These are phyloP conservation scores for Nannospalax galili DNA, from an alignment of 2,113 vertebrate genomes.

Conservation along the genomic window DNA sequence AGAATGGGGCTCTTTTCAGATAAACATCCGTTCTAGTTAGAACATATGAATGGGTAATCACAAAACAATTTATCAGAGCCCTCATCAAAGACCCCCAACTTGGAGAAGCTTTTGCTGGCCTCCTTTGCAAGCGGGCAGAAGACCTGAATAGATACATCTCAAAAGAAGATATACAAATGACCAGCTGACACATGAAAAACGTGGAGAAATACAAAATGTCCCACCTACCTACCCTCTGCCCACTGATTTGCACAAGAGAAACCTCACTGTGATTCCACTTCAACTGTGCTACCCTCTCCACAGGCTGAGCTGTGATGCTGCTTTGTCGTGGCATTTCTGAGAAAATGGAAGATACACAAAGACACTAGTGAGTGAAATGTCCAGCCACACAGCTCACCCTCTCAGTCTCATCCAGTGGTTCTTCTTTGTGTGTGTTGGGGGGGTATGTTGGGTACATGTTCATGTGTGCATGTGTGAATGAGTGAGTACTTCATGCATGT, in stretches of 20 bases:
- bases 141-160: too few relatives aligned
- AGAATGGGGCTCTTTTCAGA: background rate
- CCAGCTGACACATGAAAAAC: too few relatives aligned
- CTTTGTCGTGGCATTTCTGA: background rate
- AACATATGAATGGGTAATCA: background rate
- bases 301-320: background rate
- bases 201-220: too few relatives aligned
- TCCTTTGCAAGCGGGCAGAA: too few relatives aligned
- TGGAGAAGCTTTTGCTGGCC: background rate
- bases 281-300: background rate
- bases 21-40: background rate
- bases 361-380: background rate
- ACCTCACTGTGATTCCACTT: background rate
- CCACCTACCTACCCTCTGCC: too few relatives aligned
- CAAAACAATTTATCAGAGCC: background rate
- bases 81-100: background rate
- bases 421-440: background rate
- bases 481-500: background rate
- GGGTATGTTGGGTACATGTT: too few relatives aligned
- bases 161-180: too few relatives aligned
- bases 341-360: background rate
- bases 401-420: background rate
- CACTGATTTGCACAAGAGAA: background rate
- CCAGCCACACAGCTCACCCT: fast-evolving
- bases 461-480: background rate